Evolutionary conservation across 2,888 invertebrate genomes (phyloP).

Genomic region (Euphydryas editha): DNA sequence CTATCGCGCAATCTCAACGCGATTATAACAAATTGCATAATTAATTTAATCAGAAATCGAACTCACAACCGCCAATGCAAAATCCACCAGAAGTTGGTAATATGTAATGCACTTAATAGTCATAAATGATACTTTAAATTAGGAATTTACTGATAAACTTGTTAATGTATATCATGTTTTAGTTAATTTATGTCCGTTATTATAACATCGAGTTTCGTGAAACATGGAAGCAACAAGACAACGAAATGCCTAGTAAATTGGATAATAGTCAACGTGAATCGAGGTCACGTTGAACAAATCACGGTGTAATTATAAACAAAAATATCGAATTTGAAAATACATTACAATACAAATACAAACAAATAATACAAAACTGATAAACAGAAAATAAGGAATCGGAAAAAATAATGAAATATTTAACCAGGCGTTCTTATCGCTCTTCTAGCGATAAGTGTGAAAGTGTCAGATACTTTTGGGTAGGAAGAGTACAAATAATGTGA

Average conservation of each 20-base stretch:
- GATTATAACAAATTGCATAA: too few relatives aligned
- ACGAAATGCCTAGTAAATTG: constrained; percentile 10
- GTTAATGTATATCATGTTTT: not conserved
- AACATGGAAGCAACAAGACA: constrained; percentile 11
- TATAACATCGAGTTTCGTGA: constrained; percentile 7
- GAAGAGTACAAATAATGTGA: too few relatives aligned
- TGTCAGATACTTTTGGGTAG: too few relatives aligned
- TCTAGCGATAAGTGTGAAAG: too few relatives aligned
- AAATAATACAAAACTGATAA: not conserved
- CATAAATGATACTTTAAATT: not conserved
- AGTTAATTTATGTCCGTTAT: not conserved
- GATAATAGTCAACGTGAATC: constrained; percentile 3
- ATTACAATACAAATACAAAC: not conserved
- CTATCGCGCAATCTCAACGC: too few relatives aligned
- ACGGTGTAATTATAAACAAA: not conserved
- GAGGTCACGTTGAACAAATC: constrained; percentile 4
- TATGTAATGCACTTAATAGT: too few relatives aligned
- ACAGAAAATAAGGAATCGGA: too few relatives aligned
- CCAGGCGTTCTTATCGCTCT: too few relatives aligned
- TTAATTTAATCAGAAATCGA: too few relatives aligned
- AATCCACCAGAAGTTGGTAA: too few relatives aligned
- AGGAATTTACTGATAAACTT: constrained; percentile 1
- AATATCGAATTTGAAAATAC: not conserved
- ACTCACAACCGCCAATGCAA: too few relatives aligned
- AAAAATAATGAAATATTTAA: too few relatives aligned